Evolutionary conservation across 2,888 invertebrate genomes (phyloP), one percentile per base, ranked within the genome.

Genomic region (Nymphalis polychloros): DNA sequence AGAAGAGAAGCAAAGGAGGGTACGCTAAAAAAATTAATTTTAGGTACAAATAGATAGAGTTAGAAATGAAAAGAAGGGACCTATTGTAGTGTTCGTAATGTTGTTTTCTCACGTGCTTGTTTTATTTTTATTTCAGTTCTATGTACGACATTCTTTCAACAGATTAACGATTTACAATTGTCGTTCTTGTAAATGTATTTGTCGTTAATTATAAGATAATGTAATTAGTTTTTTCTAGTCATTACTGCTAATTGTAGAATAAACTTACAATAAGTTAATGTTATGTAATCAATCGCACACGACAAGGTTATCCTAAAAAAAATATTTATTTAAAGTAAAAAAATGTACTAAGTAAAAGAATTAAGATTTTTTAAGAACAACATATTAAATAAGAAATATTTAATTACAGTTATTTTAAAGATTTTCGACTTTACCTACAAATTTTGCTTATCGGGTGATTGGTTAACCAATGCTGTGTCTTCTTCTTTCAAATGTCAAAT

Each of bases 21-120:
- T 17, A 27, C 17, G 19, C 19, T 19, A 41, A 57, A 19, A 27
- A 61, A 68, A n/a, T 19, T 59, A 41, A 49, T 31, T 50, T 8
- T 23, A 50, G 20, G 13, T 19, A 49, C 50, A 31, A 46, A 47
- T 63, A 57, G 46, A 50, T 65, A 62, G 64, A 52, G 50, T 66
- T 66, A 8, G 67, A 31, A 60, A 57, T 60, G 72, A 47, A 75
- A 76, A 75, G 73, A 82, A 86, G 85, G 85, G 85, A 86, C 85
- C 85, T 83, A 81, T 76, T 76, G 69, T 80, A 76, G 81, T 77
- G 72, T 76, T 76, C 78, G 75, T 72, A 67, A 72, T 70, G 59
- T 74, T 57, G 10, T 31, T 35, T 8, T 31, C 41, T 35, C 1
- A 19, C 16, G 17, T 27, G 4, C 6, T 10, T 57, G 3, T n/a